Evolutionary conservation across 1,140 invertebrate species (phyloP), one percentile per base, ranked within the genome.

Genomic region (Ericerus pela): DNA sequence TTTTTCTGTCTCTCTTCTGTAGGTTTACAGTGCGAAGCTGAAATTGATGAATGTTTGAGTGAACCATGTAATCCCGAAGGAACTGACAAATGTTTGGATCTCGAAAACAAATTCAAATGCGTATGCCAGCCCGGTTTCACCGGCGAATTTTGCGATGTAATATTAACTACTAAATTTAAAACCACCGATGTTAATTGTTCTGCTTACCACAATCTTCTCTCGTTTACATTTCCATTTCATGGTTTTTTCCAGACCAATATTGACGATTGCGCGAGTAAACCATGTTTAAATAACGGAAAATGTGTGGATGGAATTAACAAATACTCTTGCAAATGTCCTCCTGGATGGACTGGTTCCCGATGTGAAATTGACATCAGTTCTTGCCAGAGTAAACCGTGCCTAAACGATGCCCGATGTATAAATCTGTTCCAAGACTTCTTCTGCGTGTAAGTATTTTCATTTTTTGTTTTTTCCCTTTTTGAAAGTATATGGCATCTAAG

Each of bases 371-470:
- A 95, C 66, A 81, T 94, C 55, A 88, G 87, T 58, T 85, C 79
- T 52, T 97, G 94, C 65, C 76, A 81, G 57, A 81, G 78, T 55
- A 75, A 76, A 53, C 91, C 92, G 2, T 97, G 94, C 68, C 82
- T 89, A 64, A 96, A 96, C 69, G 83, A 92, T 64, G 93, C 92
- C 18, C 77, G 76, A 18, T 98, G 95, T 70, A 88, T 95, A 51
- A 83, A 94, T 66, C 72, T 96, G 2, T 94, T 94, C 79, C 79
- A 89, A 72, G 93, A 96, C 65, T 96, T 84, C 68, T 96, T 96
- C 80, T 96, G 93, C 66, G 91, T 94, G 75, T 84, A 79, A 80
- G 80, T 81, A 69, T 51, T 53, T 36, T 14, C 8, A n/a, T 20
- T 6, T 8, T 41, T 12, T 3, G 22, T 4, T 41, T 0, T 36